Evolutionary conservation across 2,888 invertebrate genomes (phyloP).

Genomic region (Leptinotarsa haldemani): DNA sequence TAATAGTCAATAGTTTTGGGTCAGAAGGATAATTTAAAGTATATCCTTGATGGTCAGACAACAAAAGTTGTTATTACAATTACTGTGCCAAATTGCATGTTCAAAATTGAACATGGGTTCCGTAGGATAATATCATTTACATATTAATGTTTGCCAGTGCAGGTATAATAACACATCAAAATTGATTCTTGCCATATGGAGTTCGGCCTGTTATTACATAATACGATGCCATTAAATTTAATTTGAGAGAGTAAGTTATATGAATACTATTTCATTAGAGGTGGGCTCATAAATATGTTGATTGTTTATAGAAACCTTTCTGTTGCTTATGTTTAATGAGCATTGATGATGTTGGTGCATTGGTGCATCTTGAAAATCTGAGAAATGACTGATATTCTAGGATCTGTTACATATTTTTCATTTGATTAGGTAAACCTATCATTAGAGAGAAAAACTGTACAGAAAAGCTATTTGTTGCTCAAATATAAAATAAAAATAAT

Average conservation of each 20-base stretch:
- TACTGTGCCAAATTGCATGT: slow-evolving; percentile 39
- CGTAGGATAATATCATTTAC: slow-evolving; percentile 38
- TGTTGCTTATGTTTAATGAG: too few relatives aligned
- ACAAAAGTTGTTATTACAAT: slow-evolving; percentile 32
- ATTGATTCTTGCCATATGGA: slow-evolving; percentile 23
- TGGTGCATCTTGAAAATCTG: too few relatives aligned
- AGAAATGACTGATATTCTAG: too few relatives aligned
- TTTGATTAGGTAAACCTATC: too few relatives aligned
- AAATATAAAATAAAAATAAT: too few relatives aligned
- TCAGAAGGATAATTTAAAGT: slow-evolving; percentile 19
- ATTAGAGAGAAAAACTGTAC: too few relatives aligned
- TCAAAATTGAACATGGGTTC: slow-evolving; percentile 35
- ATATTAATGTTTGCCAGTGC: slow-evolving; percentile 38
- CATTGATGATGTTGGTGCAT: too few relatives aligned
- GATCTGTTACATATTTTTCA: too few relatives aligned
- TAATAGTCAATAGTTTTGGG: slow-evolving; percentile 39
- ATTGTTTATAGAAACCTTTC: neutral
- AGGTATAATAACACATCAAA: slow-evolving; percentile 24
- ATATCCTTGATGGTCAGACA: slow-evolving; percentile 34
- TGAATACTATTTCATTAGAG: neutral
- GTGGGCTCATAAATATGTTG: neutral
- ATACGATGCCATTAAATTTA: slow-evolving; percentile 14
- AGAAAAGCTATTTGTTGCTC: too few relatives aligned
- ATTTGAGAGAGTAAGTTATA: neutral
- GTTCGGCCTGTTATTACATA: slow-evolving; percentile 17